A percentile compares a stretch with the other conserved stretches of the same genome.
These are phyloP conservation scores for Phacellophora camtschatica DNA, from an alignment of 30 jellyfish, hydroid and myxozoan species.

Conservation along the genomic window DNA sequence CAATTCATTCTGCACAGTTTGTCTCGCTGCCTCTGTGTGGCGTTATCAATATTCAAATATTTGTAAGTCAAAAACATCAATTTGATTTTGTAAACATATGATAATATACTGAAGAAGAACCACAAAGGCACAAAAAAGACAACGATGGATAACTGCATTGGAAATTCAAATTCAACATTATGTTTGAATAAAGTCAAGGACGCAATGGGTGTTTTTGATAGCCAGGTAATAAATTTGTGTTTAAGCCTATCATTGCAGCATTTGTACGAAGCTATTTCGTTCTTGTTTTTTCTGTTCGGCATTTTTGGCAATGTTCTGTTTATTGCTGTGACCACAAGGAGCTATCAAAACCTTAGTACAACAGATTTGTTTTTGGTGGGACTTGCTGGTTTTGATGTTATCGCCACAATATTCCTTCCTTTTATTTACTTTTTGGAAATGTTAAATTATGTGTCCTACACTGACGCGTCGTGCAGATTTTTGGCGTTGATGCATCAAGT, in stretches of 20 bases:
- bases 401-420: slow-evolving; percentile 50
- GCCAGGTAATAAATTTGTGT: slow-evolving; percentile 9
- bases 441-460: background rate
- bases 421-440: slow-evolving; percentile 34
- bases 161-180: too few relatives aligned
- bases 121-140: too few relatives aligned
- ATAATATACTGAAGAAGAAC: too few relatives aligned
- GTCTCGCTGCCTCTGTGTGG: too few relatives aligned
- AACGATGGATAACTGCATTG: too few relatives aligned
- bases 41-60: too few relatives aligned
- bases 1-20: too few relatives aligned
- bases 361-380: slow-evolving; percentile 39
- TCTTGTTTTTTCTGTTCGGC: slow-evolving; percentile 40
- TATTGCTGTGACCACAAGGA: slow-evolving; percentile 26
- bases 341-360: slow-evolving; percentile 39
- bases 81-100: too few relatives aligned
- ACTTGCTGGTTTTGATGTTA: slow-evolving; percentile 41
- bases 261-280: slow-evolving; percentile 13
- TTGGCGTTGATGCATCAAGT: slow-evolving; percentile 14
- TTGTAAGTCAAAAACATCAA: too few relatives aligned
- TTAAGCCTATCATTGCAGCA: slow-evolving; percentile 1
- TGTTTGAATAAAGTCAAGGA: too few relatives aligned
- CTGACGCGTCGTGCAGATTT: slow-evolving; percentile 34
- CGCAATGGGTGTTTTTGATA: slow-evolving; percentile 25
- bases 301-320: slow-evolving; percentile 18